Base-by-base conservation (phyloP, 2,113 vertebrate genomes). In the Nothoprocta pentlandii region DNA sequence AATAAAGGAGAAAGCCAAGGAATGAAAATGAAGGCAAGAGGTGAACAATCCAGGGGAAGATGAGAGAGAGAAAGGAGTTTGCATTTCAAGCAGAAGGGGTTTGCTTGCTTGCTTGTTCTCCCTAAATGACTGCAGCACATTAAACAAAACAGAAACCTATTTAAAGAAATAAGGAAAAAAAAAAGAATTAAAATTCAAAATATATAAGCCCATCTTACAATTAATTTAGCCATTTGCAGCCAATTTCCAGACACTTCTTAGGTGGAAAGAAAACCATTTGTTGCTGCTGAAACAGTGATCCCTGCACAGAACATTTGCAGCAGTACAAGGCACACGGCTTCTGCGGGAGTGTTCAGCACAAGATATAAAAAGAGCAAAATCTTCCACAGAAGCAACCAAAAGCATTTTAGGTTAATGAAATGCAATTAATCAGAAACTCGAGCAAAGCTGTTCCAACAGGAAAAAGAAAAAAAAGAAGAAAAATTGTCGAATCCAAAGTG, bases 31-130 rank as follows among this genome's bases (percentile, higher is more conserved):
- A 78, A 74, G 47, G 58, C 20, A 8, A 87, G 58, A 91, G 51
- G 63, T 63, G 73, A 83, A 87, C 92, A 87, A 85, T 73, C 34
- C 75, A 53, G 47, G 73, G 47, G 67, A 91, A 93, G 14, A 87
- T 7, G 6, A 82, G 53, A 85, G 34, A 76, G 16, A 76, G 63
- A 92, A 87, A 47, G 15, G 23, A 58, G 25, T n/a, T 32, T 32
- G 42, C 32, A 26, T 12, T 81, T 89, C 68, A 67, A 1, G 5
- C 25, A 46, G 66, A 58, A 64, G 36, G 32, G 32, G 39, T 64
- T 46, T 36, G 16, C 62, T 61, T 56, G 28, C 28, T 32, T 58
- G 28, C 3, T 23, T 76, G 36, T 36, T 39, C 53, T 44, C 69
- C 30, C 49, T 51, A 53, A 70, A 69, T 34, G 22, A 69, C 8